Evolutionary conservation across 2,113 vertebrate genomes (phyloP).

Genomic region (Gymnorhina tibicen): DNA sequence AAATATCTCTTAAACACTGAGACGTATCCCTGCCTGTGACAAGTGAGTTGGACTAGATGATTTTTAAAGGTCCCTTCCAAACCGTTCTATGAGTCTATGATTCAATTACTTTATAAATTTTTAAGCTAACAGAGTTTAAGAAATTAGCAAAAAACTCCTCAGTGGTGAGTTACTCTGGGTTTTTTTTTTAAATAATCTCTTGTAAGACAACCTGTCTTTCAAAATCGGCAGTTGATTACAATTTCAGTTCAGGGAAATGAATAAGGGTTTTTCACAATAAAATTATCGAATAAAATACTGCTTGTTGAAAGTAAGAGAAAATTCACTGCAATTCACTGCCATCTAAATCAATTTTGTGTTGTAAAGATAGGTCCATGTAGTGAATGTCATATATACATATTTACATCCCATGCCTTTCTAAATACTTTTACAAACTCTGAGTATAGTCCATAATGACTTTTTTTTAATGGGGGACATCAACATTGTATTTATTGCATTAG

Average conservation of each 20-base stretch:
- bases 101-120: background rate
- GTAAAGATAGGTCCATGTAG: background rate
- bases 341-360: background rate
- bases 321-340: background rate
- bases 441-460: background rate
- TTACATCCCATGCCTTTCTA: background rate
- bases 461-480: background rate
- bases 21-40: fast-evolving
- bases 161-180: background rate
- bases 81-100: background rate
- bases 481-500: background rate
- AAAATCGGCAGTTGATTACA: background rate
- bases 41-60: background rate
- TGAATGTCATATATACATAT: background rate
- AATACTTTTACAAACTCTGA: background rate
- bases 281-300: background rate
- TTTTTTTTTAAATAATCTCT: background rate
- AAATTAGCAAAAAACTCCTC: background rate
- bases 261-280: background rate
- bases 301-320: background rate
- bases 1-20: background rate
- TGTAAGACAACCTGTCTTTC: background rate
- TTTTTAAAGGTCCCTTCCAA: background rate
- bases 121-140: background rate
- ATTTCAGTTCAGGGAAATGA: background rate